Evolutionary conservation across 2,888 invertebrate genomes (phyloP).

Genomic region (Cabera pusaria): DNA sequence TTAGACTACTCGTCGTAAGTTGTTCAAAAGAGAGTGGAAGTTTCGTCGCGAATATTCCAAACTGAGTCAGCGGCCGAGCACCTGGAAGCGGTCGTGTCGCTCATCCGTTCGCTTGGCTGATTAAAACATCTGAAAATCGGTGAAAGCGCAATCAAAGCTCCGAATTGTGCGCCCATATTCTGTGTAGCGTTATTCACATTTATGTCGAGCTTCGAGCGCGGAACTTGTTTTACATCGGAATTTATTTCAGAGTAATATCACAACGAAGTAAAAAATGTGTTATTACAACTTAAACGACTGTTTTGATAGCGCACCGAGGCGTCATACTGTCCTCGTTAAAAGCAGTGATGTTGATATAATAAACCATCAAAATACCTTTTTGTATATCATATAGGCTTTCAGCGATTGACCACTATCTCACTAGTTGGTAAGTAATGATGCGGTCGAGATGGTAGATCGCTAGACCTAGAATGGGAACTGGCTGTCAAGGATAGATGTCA

Average conservation of each 20-base stretch:
- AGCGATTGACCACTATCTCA: too few species aligned
- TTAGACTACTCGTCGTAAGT: not conserved
- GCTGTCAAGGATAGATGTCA: too few species aligned
- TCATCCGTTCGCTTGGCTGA: slow-evolving; percentile 1
- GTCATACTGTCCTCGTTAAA: too few species aligned
- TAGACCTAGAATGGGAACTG: too few species aligned
- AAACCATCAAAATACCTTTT: too few species aligned
- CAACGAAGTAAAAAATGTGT: too few species aligned
- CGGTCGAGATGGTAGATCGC: too few species aligned
- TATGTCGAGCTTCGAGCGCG: not conserved
- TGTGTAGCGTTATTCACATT: not conserved
- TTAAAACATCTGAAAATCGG: slow-evolving; percentile 4
- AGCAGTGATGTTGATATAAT: too few species aligned
- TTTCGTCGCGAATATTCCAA: slow-evolving; percentile 1
- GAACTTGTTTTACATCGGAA: slow-evolving; percentile 3
- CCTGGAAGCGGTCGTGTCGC: not conserved
- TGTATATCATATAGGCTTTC: too few species aligned
- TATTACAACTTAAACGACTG: too few species aligned
- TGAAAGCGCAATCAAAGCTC: slow-evolving; percentile 7
- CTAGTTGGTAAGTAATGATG: too few species aligned
- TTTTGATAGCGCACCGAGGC: slow-evolving; percentile 8
- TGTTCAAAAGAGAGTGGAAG: not conserved
- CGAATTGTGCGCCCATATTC: not conserved
- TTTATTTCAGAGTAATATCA: too few species aligned
- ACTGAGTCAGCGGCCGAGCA: slow-evolving; percentile 4